Percentiles rank a stretch among this genome's conserved stretches.
phyloP scores from a whole-genome alignment of 2,113 vertebrate genomes.

The Azemiops feae region DNA sequence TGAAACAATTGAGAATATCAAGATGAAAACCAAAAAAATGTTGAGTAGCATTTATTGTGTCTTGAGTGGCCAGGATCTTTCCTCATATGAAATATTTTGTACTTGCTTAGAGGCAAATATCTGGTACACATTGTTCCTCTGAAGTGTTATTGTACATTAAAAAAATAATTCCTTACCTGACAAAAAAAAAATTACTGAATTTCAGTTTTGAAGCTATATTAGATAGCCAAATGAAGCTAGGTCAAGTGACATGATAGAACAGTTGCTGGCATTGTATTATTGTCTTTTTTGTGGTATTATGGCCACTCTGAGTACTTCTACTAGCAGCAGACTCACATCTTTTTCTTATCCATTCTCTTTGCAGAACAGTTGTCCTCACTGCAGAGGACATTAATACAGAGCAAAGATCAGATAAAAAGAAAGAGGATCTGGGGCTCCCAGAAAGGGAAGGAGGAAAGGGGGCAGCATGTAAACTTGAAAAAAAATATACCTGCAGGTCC shows the following conservation, averaged over 20 bases:
- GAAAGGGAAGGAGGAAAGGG: no score
- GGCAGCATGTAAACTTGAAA: background rate
- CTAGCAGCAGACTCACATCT: no score
- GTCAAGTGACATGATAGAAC: background rate
- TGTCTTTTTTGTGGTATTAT: background rate
- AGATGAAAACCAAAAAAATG: background rate
- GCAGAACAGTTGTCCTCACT: background rate
- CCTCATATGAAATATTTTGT: background rate
- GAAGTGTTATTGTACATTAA: background rate
- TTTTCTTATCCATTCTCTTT: background rate
- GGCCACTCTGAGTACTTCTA: background rate
- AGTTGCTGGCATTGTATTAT: no score
- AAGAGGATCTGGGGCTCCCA: background rate
- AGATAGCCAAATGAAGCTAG: background rate
- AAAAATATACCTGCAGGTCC: background rate
- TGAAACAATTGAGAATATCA: background rate
- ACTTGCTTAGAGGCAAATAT: background rate
- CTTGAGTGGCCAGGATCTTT: background rate
- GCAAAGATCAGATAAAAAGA: background rate
- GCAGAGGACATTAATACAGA: background rate
- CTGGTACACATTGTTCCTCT: background rate
- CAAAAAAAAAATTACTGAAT: background rate
- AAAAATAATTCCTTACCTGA: background rate
- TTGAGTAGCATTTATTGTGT: background rate
- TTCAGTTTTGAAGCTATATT: background rate